These are phyloP conservation scores for Poeciliopsis prolifica DNA, from an alignment of 2,113 vertebrate genomes.

Conservation along the genomic window DNA sequence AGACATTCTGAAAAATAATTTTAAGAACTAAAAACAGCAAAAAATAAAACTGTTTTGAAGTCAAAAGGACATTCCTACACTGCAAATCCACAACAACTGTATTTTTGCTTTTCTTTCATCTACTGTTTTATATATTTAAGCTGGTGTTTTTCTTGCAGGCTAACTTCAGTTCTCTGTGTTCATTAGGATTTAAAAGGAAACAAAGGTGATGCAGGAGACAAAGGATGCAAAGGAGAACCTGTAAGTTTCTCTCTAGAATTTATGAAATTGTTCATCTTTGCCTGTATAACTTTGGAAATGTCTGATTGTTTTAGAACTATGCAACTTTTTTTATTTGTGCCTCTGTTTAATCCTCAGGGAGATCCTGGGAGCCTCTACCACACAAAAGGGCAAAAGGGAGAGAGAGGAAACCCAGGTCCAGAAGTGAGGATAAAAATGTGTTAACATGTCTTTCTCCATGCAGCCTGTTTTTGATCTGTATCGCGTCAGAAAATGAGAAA, in stretches of 20 bases:
- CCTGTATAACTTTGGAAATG: neutral
- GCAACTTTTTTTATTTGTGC: neutral
- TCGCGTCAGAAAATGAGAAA: neutral
- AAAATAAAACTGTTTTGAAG: too few species aligned
- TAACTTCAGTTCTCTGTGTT: constrained; percentile 13
- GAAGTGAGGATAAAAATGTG: constrained; percentile 48
- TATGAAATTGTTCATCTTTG: neutral
- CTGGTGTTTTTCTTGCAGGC: neutral
- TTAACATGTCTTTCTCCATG: neutral
- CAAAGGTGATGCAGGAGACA: constrained; percentile 54
- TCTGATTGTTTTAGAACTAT: neutral
- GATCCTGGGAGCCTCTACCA: constrained; percentile 17
- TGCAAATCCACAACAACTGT: too few species aligned
- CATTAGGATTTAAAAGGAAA: constrained; percentile 60
- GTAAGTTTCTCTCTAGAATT: constrained; percentile 56
- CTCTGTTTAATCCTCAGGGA: constrained; percentile 53
- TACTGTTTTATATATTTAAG: neutral
- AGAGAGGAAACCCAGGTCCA: constrained; percentile 55
- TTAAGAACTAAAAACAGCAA: too few species aligned
- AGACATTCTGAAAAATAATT: too few species aligned
- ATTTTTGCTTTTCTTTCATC: neutral
- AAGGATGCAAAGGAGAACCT: constrained; percentile 61
- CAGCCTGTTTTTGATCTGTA: neutral
- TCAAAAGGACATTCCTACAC: too few species aligned
- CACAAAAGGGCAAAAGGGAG: constrained; percentile 63